Evolutionary conservation across 1,140 invertebrate genomes (phyloP), one percentile per base, ranked within the genome.

Genomic region (Drosophila sturtevanti): DNA sequence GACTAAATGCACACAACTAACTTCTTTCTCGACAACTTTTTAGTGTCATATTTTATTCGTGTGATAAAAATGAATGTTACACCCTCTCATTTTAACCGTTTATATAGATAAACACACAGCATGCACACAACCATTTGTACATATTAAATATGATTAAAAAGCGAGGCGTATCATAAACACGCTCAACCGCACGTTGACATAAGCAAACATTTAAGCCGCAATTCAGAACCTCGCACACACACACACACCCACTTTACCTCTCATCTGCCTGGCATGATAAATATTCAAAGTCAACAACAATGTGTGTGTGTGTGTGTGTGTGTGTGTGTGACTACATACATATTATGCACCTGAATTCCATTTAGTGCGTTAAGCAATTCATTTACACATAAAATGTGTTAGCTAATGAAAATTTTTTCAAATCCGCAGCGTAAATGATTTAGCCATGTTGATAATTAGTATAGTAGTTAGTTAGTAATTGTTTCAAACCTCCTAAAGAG

Each of bases 181-280:
- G 54, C 65, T 73, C 59, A 79, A 82, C 84, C 79, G 67, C 84
- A 79, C 54, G 62, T 63, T 84, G 79, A 89, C 79, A 77, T 69
- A 63, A 71, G 76, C 77, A 76, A 75, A 58, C 62, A 65, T 41
- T 67, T 66, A 48, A 59, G 67, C 61, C 65, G 38, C 63, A 63
- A 27, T 31, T 18, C 61, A 48, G 38, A 5, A 11, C 21, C n/a
- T 38, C n/a, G 41, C 6, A 56, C 1, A n/a, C 38, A n/a, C 38
- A n/a, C 37, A 16, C 22, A 24, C 22, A 0, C 22, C 2, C 0
- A 5, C 6, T 5, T n/a, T 14, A 12, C 38, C 31, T 3, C 10
- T 35, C 34, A 12, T 11, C 9, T 12, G 12, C 34, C 9, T 12
- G 12, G 27, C 27, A 51, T 12, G 16, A 5, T 0, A 38, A 73